These are phyloP conservation scores for Minunthozetes semirufus DNA, from an alignment of 2,888 invertebrate species.

Conservation along the genomic window DNA sequence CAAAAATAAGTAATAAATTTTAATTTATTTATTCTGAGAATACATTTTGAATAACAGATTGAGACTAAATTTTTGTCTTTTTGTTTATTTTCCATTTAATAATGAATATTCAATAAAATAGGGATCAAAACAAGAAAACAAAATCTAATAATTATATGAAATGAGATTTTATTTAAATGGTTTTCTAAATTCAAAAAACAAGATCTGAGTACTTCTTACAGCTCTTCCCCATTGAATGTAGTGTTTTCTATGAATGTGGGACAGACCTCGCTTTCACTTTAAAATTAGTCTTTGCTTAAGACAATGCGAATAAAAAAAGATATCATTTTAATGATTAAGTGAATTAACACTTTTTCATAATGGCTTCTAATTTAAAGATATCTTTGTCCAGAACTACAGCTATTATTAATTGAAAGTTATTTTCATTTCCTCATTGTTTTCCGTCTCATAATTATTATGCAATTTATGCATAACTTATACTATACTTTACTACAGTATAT, in stretches of 20 bases:
- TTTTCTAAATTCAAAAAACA: not conserved
- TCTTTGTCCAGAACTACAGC: conserved; percentile 20
- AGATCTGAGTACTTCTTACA: not conserved
- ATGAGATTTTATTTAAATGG: not conserved
- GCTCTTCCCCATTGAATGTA: not conserved
- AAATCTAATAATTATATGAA: not conserved
- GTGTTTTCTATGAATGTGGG: no score
- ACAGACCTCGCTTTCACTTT: conserved; percentile 17
- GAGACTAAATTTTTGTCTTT: not conserved
- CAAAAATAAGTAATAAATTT: not conserved
- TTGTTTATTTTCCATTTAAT: not conserved
- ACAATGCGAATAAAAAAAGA: conserved; percentile 8
- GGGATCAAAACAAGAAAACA: not conserved
- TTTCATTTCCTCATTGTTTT: conserved; percentile 24
- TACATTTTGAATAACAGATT: conserved; percentile 1
- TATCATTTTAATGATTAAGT: conserved; percentile 23
- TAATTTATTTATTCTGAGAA: not conserved
- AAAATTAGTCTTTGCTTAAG: conserved; percentile 15
- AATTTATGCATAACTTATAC: conserved; percentile 9
- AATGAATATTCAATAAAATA: conserved; percentile 14
- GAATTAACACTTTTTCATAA: conserved; percentile 16
- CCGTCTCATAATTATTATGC: not conserved
- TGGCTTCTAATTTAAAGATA: not conserved
- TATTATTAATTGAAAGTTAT: conserved; percentile 19
- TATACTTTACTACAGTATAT: not conserved